Conservation (phyloP, 2,888 invertebrate species). For the Alloscopus bannaensis region DNA sequence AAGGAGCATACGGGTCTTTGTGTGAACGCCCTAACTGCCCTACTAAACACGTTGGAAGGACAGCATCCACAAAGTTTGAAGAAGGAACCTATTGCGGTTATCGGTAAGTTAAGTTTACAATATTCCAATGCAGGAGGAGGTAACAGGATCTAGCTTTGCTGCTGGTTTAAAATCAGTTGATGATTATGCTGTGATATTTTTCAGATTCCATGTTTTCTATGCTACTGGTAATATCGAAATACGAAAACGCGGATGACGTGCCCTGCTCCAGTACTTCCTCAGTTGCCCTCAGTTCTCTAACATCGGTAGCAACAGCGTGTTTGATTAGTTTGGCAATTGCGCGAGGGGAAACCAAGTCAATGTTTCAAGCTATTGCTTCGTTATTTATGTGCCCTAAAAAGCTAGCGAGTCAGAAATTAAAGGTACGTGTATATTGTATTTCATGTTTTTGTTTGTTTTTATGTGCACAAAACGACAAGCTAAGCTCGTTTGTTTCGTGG, state of each 20-base stretch:
- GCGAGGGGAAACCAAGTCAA: slow-evolving; percentile 93
- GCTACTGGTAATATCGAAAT: slow-evolving; percentile 68
- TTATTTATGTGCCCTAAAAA: slow-evolving; percentile 85
- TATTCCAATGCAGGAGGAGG: not conserved
- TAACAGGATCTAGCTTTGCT: not conserved
- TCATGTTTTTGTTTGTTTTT: too few species aligned
- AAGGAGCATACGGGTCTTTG: slow-evolving; percentile 89
- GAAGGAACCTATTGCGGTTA: slow-evolving; percentile 86
- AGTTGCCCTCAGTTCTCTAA: slow-evolving; percentile 83
- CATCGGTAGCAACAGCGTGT: slow-evolving; percentile 93
- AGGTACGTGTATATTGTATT: too few species aligned
- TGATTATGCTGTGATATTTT: slow-evolving; percentile 31
- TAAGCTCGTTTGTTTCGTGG: too few species aligned
- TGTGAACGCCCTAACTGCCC: slow-evolving; percentile 89
- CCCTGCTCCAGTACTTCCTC: slow-evolving; percentile 77
- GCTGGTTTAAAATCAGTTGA: not conserved
- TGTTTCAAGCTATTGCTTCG: slow-evolving; percentile 90
- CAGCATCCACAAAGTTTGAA: slow-evolving; percentile 90
- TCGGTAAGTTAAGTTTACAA: slow-evolving; percentile 76
- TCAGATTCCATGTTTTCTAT: slow-evolving; percentile 71
- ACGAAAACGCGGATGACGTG: slow-evolving; percentile 70
- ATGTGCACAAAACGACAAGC: too few species aligned
- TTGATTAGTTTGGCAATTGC: slow-evolving; percentile 94
- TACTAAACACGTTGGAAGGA: slow-evolving; percentile 93
- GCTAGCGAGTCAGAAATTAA: slow-evolving; percentile 69